These are phyloP conservation scores for Drosophila anceps DNA, from an alignment of 2,888 invertebrate species.

Conservation along the genomic window DNA sequence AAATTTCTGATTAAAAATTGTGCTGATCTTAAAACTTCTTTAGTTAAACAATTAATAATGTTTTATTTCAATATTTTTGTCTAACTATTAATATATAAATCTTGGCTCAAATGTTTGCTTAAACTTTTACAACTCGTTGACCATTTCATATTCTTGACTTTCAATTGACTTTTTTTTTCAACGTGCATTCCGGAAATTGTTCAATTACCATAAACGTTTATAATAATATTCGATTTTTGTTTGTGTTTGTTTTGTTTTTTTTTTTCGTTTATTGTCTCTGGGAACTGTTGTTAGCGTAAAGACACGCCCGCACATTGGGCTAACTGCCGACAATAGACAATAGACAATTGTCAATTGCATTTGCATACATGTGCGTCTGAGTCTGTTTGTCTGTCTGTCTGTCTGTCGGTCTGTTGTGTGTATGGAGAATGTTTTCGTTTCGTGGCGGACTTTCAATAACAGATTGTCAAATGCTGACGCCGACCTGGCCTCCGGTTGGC, in stretches of 20 bases:
- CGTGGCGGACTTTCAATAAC: constrained; percentile 35
- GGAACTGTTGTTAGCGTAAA: constrained; percentile 3
- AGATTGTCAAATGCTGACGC: constrained; percentile 24
- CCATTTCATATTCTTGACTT: not conserved
- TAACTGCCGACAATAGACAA: constrained; percentile 18
- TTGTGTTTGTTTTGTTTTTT: not conserved
- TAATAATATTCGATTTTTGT: constrained; percentile 21
- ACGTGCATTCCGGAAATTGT: constrained; percentile 45
- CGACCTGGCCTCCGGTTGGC: not conserved
- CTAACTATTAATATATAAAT: not conserved
- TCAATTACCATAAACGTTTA: constrained; percentile 52
- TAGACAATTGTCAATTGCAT: constrained; percentile 47
- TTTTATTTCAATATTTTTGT: not conserved
- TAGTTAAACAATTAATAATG: not conserved
- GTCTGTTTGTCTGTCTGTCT: not conserved
- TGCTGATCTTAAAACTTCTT: not conserved
- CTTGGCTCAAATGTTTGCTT: not conserved
- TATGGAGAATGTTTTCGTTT: constrained; percentile 36
- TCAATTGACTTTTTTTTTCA: constrained; percentile 1
- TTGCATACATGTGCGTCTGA: constrained; percentile 39
- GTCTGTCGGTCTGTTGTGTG: not conserved
- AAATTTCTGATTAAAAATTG: not conserved
- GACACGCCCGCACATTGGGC: constrained; percentile 60
- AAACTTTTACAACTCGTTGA: not conserved
- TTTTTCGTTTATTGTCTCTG: constrained; percentile 20